Evolutionary conservation across 1,140 invertebrate genomes (phyloP), one percentile per base, ranked within the genome.

Genomic region (Metopolophium dirhodum): DNA sequence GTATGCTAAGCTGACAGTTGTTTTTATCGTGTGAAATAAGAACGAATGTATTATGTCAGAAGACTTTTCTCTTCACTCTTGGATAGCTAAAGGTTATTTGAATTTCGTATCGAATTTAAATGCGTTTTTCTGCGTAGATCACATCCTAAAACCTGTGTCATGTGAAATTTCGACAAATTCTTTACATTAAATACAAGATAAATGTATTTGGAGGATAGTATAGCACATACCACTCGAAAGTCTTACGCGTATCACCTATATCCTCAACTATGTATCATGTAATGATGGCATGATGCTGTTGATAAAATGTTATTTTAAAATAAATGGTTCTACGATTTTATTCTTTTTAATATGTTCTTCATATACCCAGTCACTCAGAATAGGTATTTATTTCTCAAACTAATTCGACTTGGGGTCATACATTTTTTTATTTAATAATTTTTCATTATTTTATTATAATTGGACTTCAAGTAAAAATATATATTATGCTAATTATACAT

Each of bases 1-100:
- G 18, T 47, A 86, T 86, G 83, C 37, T 86, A 86, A 86, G 23
- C 41, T 86, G 83, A 47, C 41, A 86, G 41, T 86, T 86, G 83
- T 86, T 86, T 86, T 22, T 23, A 41, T 45, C 41, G 83, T 45
- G 41, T 86, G 9, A 86, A 86, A 86, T 86, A 45, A 47, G 41
- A 45, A 86, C 26, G 41, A 77, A 77, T 77, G 0, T 77, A 77
- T 77, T 77, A 77, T 77, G 61, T 77, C n/a, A 77, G n/a, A 77
- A n/a, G n/a, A 86, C 11, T 86, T 86, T 86, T 47, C 83, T 86
- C 30, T 77, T 77, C 14, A n/a, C 14, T n/a, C 30, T 77, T 77
- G 14, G 61, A 77, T 77, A n/a, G 61, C 30, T n/a, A 1, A n/a
- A 4, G 23, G 8, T 86, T 86, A 86, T 86, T 23, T 45, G 83